A percentile compares a stretch with the other conserved stretches of the same genome.
Conservation (phyloP, 2,888 invertebrate genomes). For the Cryptocephalus primarius region DNA sequence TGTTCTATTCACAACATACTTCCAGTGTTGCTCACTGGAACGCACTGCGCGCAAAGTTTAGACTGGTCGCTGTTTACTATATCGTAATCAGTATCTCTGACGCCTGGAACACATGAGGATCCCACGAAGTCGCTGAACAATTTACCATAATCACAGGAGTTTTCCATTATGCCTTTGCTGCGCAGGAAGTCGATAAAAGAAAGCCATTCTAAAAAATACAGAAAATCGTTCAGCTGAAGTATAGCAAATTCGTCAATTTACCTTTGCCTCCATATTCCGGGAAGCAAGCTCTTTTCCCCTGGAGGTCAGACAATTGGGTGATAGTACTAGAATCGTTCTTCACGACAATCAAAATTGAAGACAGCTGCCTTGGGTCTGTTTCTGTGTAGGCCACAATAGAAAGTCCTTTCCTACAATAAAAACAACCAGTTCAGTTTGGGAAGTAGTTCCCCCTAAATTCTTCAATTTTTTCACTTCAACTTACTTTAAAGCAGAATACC, state of each 20-base stretch:
- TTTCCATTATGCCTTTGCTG: slow-evolving; percentile 37
- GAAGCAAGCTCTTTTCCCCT: slow-evolving; percentile 49
- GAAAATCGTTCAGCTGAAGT: background rate
- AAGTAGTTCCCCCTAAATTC: no score
- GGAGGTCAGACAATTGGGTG: slow-evolving; percentile 44
- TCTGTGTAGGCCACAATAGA: slow-evolving; percentile 48
- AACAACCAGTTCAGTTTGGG: background rate
- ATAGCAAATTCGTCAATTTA: slow-evolving; percentile 18
- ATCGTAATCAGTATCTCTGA: slow-evolving; percentile 39
- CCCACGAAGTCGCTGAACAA: slow-evolving; percentile 46
- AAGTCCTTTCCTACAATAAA: slow-evolving; percentile 41
- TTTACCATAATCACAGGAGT: slow-evolving; percentile 47
- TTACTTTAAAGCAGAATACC: slow-evolving; percentile 51
- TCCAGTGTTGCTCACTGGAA: slow-evolving; percentile 9
- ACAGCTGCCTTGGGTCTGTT: slow-evolving; percentile 38
- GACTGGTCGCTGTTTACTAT: slow-evolving; percentile 18
- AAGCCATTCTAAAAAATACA: slow-evolving; percentile 42
- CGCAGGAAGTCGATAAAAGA: slow-evolving; percentile 48
- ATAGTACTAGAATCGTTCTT: slow-evolving; percentile 34
- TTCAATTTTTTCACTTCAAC: slow-evolving; percentile 21
- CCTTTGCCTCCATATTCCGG: slow-evolving; percentile 57
- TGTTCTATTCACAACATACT: slow-evolving; percentile 8
- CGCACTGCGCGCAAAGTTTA: slow-evolving; percentile 29
- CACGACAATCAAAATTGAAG: slow-evolving; percentile 46
- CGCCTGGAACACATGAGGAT: slow-evolving; percentile 52